Evolutionary conservation across 1,140 invertebrate genomes (phyloP), one percentile per base, ranked within the genome.

Genomic region (Galendromus occidentalis): DNA sequence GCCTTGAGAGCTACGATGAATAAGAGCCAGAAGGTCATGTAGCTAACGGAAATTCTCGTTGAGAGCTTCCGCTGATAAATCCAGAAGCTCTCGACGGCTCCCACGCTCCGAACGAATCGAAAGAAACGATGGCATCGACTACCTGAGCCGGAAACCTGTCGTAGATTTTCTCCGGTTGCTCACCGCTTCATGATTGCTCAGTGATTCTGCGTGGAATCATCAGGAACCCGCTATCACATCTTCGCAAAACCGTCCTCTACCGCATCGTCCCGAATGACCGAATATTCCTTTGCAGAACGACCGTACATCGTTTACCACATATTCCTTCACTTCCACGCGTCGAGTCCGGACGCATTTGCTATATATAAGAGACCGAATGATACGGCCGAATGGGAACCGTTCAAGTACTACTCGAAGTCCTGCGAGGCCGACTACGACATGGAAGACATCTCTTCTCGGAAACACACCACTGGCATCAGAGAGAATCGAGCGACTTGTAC

Each of bases 291-390:
- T 59, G 1, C 51, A 59, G 51, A 59, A 59, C 12, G 51, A 29
- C 20, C 51, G 14, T 59, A 59, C 51, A 14, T 59, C 25, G 51
- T 59, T 5, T 59, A 59, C 9, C 51, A 59, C 22, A 17, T 98
- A 1, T 80, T 89, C 55, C 78, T 98, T 18, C 82, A 90, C 68
- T 99, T 97, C 77, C 85, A 91, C 68, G 93, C 91, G 1, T 91
- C 92, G 0, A 79, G 93, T 47, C 95, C 95, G 0, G 93, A 98
- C 73, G 95, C 91, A 75, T 98, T 98, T 78, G 88, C 88, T 7
- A 92, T 99, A 69, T 97, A 89, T 75, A 95, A 95, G 73, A 82
- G 87, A 66, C 78, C 75, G 2, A 67, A 81, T 6, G 85, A 91
- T 72, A 82, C 85, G 65, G 83, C 83, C 1, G 78, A 82, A 2